A percentile compares a stretch with the other conserved stretches of the same genome.
These are phyloP conservation scores for Julus scanicus DNA, from an alignment of 2,888 invertebrate species.

Conservation along the genomic window DNA sequence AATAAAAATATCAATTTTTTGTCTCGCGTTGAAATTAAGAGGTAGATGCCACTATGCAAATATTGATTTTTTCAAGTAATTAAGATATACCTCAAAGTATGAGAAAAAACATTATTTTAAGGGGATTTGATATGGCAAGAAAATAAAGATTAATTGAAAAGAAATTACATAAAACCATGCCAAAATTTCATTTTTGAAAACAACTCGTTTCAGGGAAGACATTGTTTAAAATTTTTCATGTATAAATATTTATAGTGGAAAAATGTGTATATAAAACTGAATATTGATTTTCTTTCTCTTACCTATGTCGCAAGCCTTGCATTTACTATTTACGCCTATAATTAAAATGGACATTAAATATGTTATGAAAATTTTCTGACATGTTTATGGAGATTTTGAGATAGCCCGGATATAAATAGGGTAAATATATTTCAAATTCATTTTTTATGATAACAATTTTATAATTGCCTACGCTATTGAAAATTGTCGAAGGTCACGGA, in stretches of 20 bases:
- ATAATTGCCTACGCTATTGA: not conserved
- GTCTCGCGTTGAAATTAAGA: not conserved
- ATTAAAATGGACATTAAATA: slow-evolving; percentile 42
- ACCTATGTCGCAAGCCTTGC: slow-evolving; percentile 40
- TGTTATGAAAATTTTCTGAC: slow-evolving; percentile 7
- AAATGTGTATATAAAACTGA: slow-evolving; percentile 29
- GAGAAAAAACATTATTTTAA: not conserved
- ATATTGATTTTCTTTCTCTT: slow-evolving; percentile 43
- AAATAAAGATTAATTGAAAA: not conserved
- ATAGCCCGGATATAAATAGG: not conserved
- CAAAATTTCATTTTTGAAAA: not conserved
- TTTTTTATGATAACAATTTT: not conserved
- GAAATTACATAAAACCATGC: not conserved
- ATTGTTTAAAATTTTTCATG: not conserved
- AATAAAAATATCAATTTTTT: not conserved
- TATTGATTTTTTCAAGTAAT: not conserved
- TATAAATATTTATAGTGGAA: slow-evolving; percentile 31
- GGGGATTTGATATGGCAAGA: not conserved
- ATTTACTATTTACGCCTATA: slow-evolving; percentile 44
- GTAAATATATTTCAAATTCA: slow-evolving; percentile 35
- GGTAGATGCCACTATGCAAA: slow-evolving; percentile 34
- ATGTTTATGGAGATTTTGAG: not conserved
- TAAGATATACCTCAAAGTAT: slow-evolving; percentile 14
- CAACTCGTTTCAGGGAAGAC: not conserved
- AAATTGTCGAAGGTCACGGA: not conserved